A percentile compares a stretch with the other conserved stretches of the same genome.
Conservation (phyloP, 2,888 invertebrate genomes). For the Apodemia duryi region DNA sequence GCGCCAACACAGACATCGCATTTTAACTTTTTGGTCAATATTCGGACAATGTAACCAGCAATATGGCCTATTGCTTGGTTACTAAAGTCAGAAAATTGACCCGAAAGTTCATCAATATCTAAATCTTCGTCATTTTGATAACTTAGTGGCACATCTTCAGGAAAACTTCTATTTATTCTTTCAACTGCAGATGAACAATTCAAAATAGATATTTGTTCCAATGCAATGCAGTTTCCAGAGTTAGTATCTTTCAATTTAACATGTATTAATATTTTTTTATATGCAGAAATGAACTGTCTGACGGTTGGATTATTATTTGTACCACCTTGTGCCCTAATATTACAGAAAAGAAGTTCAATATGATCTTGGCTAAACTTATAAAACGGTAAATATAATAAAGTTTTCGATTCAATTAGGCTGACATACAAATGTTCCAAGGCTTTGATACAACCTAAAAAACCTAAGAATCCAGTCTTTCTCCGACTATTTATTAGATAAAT, state of each 20-base stretch:
- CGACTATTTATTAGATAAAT: slow-evolving; percentile 1
- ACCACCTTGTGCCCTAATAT: slow-evolving; percentile 21
- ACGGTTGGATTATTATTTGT: slow-evolving; percentile 25
- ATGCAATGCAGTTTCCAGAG: slow-evolving; percentile 1
- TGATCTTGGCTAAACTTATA: slow-evolving; percentile 19
- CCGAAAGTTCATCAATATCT: background rate
- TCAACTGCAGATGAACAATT: background rate
- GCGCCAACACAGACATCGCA: background rate
- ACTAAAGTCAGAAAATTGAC: background rate
- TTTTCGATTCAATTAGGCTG: background rate
- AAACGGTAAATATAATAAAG: background rate
- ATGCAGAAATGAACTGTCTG: slow-evolving; percentile 19
- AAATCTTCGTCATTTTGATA: background rate
- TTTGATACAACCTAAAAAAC: background rate
- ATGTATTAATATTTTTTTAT: slow-evolving; percentile 21
- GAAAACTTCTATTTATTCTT: background rate
- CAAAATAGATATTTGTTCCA: background rate
- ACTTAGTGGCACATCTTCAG: background rate
- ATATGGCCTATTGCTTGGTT: background rate
- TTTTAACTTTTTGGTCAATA: background rate
- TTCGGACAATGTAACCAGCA: background rate
- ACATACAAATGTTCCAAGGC: background rate
- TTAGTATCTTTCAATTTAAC: slow-evolving; percentile 17
- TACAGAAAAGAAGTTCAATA: slow-evolving; percentile 24
- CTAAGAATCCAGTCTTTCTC: background rate